Percentiles rank a stretch among this genome's conserved stretches.
These are phyloP conservation scores for Drosophila ogumai DNA, from an alignment of 1,140 invertebrate species.

Conservation along the genomic window DNA sequence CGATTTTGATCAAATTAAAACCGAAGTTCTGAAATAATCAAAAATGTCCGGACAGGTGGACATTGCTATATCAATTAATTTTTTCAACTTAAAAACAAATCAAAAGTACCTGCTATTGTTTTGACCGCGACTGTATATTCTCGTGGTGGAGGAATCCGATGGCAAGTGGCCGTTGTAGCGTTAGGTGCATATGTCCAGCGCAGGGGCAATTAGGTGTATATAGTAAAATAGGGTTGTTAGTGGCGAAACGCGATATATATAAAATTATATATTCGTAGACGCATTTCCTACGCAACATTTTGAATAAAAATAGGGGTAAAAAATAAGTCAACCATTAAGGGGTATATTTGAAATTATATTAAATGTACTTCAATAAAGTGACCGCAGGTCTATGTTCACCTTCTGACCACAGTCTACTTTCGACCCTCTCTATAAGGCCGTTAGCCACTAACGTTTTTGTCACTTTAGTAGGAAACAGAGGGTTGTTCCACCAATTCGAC, in stretches of 20 bases:
- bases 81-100: too few relatives aligned
- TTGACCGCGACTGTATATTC: not conserved
- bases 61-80: too few relatives aligned
- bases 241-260: not conserved
- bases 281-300: constrained; percentile 10
- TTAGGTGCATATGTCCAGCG: constrained; percentile 12
- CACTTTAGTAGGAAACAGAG: not conserved
- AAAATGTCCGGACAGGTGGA: too few relatives aligned
- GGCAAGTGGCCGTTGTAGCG: constrained; percentile 1
- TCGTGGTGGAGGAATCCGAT: not conserved
- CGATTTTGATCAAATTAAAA: too few relatives aligned
- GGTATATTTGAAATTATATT: not conserved
- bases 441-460: not conserved
- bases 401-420: constrained; percentile 5
- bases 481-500: constrained; percentile 1
- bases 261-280: constrained; percentile 13
- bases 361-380: constrained; percentile 1
- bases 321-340: not conserved
- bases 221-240: constrained; percentile 30
- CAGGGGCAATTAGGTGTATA: constrained; percentile 2
- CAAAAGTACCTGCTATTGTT: not conserved
- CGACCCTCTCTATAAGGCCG: not conserved
- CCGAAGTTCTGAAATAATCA: too few relatives aligned
- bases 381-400: not conserved
- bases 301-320: constrained; percentile 1